Base-by-base conservation (phyloP, 2,797 vertebrate genomes). In the Melanotaenia parkinsoni region DNA sequence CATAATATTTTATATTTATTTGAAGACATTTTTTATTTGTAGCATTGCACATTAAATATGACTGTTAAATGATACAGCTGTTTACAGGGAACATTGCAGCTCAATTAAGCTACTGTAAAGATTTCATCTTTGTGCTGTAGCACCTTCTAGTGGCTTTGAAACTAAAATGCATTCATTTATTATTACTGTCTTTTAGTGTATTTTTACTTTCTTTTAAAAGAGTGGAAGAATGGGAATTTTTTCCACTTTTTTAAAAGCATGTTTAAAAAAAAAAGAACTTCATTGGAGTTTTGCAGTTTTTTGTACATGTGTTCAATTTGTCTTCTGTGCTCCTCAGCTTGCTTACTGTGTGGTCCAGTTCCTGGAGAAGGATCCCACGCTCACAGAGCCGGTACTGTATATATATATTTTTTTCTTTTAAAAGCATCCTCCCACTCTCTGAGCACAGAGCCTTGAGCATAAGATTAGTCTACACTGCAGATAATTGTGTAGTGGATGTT, bases 311-410 rank as follows among this genome's bases (percentile, higher is more conserved):
- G 13, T 77, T 67, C 28, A 54, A 59, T 70, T 66, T 67, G 50
- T 43, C 18, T 75, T 63, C 77, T 70, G 67, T 87, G 83, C 95
- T 18, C 90, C 94, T 79, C 85, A 99, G 98, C 94, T 99, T 72
- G 98, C 98, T 61, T 99, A 99, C 92, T 99, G 98, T 90, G 97
- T 99, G 66, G 97, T 99, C 78, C 98, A 99, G 94, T 99, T 99
- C 92, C 92, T 99, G 95, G 98, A 99, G 89, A 99, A 99, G 91
- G 98, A 99, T 81, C 94, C 97, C 47, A 95, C 96, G 38, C 94
- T 99, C 87, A 99, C 97, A 77, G 98, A 99, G 86, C 96, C 96
- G 84, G 98, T 99, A 96, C 59, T 65, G 64, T 62, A 67, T 43
- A n/a, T n/a, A n/a, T 53, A 60, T 61, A 30, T n/a, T n/a, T 7